Evolutionary conservation across 1,140 invertebrate genomes (phyloP).

Genomic region (Odontomachus brunneus): DNA sequence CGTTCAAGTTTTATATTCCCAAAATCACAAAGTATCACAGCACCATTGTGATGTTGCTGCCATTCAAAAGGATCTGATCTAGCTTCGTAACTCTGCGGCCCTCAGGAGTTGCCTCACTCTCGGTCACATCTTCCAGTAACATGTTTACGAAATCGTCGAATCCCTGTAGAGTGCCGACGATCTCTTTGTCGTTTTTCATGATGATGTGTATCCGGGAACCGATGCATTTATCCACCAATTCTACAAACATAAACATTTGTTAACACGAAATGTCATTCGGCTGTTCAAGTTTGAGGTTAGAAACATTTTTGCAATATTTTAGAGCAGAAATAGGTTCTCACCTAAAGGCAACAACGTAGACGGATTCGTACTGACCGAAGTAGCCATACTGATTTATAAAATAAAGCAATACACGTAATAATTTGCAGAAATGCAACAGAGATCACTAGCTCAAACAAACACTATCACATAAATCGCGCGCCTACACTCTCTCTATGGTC

Average conservation of each 20-base stretch:
- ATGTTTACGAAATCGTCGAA: slow-evolving; percentile 99
- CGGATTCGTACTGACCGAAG: slow-evolving; percentile 87
- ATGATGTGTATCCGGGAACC: slow-evolving; percentile 99
- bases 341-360: slow-evolving; percentile 91
- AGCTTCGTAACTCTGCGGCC: slow-evolving; percentile 98
- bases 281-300: slow-evolving; percentile 21
- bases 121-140: slow-evolving; percentile 96
- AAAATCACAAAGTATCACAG: too few species aligned
- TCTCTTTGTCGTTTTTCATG: slow-evolving; percentile 99
- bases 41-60: slow-evolving; percentile 99
- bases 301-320: not conserved
- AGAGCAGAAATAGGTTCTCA: slow-evolving; percentile 72
- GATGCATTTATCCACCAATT: slow-evolving; percentile 99
- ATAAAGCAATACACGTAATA: not conserved
- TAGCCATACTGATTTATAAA: slow-evolving; percentile 75
- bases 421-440: not conserved
- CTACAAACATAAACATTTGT: slow-evolving; percentile 83
- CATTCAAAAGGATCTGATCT: slow-evolving; percentile 99
- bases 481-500: too few species aligned
- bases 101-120: slow-evolving; percentile 98
- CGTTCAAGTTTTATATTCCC: too few species aligned
- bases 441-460: not conserved
- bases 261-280: too few species aligned
- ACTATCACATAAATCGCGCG: not conserved
- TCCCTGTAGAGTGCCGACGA: slow-evolving; percentile 98